Evolutionary conservation across 2,113 vertebrate species (phyloP), one percentile per base, ranked within the genome.

Genomic region (Melierax canorus): DNA sequence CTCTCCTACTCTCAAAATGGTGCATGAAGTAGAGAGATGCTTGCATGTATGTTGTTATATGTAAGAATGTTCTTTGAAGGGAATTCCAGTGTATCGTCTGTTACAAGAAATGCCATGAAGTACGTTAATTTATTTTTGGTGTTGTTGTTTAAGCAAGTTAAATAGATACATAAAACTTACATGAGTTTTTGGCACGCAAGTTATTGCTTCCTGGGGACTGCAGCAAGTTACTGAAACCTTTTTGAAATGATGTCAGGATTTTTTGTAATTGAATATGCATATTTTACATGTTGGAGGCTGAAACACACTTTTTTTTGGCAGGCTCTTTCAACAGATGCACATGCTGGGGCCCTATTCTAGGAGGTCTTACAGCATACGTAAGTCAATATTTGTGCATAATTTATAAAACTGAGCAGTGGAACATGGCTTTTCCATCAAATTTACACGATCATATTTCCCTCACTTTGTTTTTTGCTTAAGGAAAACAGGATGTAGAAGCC

Each of bases 331-430:
- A 81, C 87, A 97, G 96, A 96, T 94, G 91, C 64, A 93, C 36
- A 64, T 62, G 59, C 81, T 85, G 83, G 46, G 73, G 92, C 86
- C n/a, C 41, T 92, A 23, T 92, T 96, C 94, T 94, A 51, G 91
- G 89, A 94, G 85, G 90, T 97, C 75, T 95, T 92, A 62, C 66
- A 91, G 75, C 78, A 96, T 94, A 80, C 48, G 1, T 89, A 92
- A 95, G 86, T 96, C 92, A 97, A 95, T 95, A 96, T 93, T 96
- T 97, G 86, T 95, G 71, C 86, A 97, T 95, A 97, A 96, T 94
- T 96, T 92, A 97, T 91, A 91, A 94, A 95, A 83, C 63, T 80
- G 43, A 88, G 43, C 38, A 51, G 46, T 26, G n/a, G 75, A 95
- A 86, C 94, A 96, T 51, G 64, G 32, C 38, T 97, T 96, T 96